Conservation (phyloP, 2,888 invertebrate genomes). For the Enchytraeus crypticus region DNA sequence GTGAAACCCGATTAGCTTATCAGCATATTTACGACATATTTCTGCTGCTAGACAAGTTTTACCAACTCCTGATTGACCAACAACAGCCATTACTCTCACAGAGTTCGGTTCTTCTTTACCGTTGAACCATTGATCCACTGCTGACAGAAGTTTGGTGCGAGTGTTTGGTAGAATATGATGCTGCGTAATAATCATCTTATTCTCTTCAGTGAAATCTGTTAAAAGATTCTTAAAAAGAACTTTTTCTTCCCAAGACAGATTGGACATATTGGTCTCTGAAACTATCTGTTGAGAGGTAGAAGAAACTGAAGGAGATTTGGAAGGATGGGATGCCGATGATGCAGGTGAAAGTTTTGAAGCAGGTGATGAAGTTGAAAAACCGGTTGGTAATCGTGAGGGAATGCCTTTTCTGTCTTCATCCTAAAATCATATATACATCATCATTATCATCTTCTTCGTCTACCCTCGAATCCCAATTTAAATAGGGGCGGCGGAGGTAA, state of each 20-base stretch:
- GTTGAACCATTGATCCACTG: conserved; percentile 15
- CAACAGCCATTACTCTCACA: conserved; percentile 14
- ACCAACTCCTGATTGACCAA: conserved; percentile 22
- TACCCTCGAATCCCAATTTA: too few species aligned
- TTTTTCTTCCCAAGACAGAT: neutral
- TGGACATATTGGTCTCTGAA: neutral
- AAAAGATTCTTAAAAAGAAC: conserved; percentile 1
- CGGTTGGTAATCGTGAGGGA: neutral
- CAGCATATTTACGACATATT: conserved; percentile 9
- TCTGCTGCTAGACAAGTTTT: conserved; percentile 24
- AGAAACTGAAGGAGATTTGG: neutral
- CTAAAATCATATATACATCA: too few species aligned
- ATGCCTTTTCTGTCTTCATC: too few species aligned
- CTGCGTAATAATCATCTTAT: neutral
- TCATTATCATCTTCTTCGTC: too few species aligned
- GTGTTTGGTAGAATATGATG: conserved; percentile 15
- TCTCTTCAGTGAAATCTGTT: conserved; percentile 7
- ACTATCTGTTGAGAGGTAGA: neutral
- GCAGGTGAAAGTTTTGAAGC: neutral
- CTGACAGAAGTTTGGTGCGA: conserved; percentile 9
- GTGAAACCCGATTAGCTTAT: conserved; percentile 14
- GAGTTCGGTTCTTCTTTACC: neutral
- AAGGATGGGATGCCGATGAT: neutral
- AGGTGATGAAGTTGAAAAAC: neutral
- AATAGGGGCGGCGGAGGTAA: too few species aligned